Percentiles rank a stretch among this genome's conserved stretches.
Conservation (phyloP, 92 coral and sea anemone species). For the Meandrina meandrites region DNA sequence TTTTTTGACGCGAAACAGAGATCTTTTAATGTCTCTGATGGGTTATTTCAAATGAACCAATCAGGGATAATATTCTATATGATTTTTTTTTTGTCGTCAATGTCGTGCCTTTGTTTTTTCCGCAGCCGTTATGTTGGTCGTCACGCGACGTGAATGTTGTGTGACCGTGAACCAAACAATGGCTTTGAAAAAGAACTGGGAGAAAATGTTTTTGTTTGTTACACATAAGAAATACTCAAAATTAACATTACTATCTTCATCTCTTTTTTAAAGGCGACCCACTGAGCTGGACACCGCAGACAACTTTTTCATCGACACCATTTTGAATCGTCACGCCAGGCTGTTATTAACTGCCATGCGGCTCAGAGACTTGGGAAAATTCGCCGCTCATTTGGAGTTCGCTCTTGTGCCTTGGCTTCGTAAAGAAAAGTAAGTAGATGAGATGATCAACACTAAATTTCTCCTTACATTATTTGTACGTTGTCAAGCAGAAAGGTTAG, state of each 20-base stretch:
- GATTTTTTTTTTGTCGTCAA: too few species aligned
- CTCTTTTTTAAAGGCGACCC: conserved; percentile 39
- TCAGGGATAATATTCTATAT: too few species aligned
- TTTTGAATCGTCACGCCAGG: conserved; percentile 95
- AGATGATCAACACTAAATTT: not conserved
- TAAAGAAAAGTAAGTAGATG: conserved; percentile 80
- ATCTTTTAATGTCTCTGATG: not conserved
- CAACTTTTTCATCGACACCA: conserved; percentile 90
- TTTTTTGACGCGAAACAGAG: too few species aligned
- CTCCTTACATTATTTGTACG: not conserved
- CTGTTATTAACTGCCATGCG: conserved; percentile 77
- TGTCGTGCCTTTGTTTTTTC: not conserved
- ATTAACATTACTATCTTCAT: not conserved
- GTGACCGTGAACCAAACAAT: too few species aligned
- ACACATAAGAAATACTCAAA: too few species aligned
- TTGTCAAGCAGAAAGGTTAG: not conserved
- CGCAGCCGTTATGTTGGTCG: not conserved
- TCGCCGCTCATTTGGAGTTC: conserved; percentile 88
- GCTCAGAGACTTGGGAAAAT: conserved; percentile 90
- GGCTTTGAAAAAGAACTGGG: too few species aligned
- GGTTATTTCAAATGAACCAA: not conserved
- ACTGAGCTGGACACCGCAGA: conserved; percentile 76
- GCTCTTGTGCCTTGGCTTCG: conserved; percentile 88
- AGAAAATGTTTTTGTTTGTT: too few species aligned
- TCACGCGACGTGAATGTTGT: not conserved